Conservation (phyloP, 2,113 vertebrate species). For the Recurvirostra avosetta region DNA sequence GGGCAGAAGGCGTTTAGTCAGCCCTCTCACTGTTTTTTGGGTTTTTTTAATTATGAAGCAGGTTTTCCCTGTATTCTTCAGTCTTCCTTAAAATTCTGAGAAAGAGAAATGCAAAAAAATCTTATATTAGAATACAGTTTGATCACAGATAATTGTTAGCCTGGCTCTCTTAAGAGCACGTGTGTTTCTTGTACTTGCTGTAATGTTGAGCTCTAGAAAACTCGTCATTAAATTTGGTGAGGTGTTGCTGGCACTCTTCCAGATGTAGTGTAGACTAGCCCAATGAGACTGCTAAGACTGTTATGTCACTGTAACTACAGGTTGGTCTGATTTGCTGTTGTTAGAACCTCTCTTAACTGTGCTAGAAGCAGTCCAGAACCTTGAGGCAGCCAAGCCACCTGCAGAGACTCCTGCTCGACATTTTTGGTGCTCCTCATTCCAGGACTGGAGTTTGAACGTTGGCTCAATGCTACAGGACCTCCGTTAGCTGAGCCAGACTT, state of each 20-base stretch:
- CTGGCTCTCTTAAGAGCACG: background rate
- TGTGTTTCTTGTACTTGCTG: background rate
- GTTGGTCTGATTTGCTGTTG: background rate
- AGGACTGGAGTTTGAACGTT: slow-evolving; percentile 95
- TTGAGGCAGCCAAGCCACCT: background rate
- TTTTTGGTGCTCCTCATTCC: background rate
- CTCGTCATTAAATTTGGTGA: background rate
- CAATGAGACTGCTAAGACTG: background rate
- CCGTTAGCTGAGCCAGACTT: slow-evolving; percentile 90
- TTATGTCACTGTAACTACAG: background rate
- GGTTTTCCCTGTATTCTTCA: background rate
- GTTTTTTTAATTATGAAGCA: background rate
- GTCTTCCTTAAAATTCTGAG: background rate
- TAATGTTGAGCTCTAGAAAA: background rate
- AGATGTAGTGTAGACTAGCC: background rate
- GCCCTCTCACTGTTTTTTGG: background rate
- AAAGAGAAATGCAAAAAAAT: background rate
- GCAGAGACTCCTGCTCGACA: background rate
- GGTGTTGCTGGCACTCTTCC: background rate
- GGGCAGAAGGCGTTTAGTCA: background rate
- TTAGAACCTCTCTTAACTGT: background rate
- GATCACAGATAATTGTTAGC: background rate
- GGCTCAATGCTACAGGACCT: slow-evolving; percentile 90
- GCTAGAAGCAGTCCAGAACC: background rate
- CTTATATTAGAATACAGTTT: background rate